Base-by-base conservation (phyloP, 1,140 invertebrate genomes). In the Drosophila biarmipes region DNA sequence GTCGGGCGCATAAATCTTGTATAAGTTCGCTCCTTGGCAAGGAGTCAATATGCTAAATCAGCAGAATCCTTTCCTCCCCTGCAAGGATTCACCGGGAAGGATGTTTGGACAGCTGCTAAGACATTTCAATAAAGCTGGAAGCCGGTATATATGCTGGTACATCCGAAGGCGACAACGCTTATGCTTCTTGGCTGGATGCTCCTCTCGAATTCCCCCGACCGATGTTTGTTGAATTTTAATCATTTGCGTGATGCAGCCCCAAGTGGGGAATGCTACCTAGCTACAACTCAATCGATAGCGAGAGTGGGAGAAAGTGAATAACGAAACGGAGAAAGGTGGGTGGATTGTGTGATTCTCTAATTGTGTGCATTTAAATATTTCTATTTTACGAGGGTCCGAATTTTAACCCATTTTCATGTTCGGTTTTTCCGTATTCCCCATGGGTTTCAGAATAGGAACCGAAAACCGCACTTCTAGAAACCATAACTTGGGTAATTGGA, bases 21-120 rank as follows among this genome's bases (percentile, higher is more conserved):
- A 90, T 90, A 90, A 90, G 79, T 90, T 79, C 53, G 62, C 73
- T 84, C 59, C 80, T 84, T 79, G 78, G 62, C 68, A 78, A 90
- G 81, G 81, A 90, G 87, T 90, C 87, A 90, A 90, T 90, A 90
- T 90, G 87, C 78, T 90, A 90, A 90, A 84, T 82, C 87, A 80
- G 76, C 81, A 84, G 76, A 73, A 73, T 74, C 58, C 74, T 67
- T 68, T 43, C 14, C 29, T 19, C 8, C 21, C 31, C 15, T 19
- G n/a, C 17, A 17, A 40, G 73, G 46, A 49, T 21, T 55, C 38
- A 10, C 40, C 43, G 45, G 29, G 49, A 31, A 29, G 56, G 17
- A 17, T 87, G 78, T 81, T 87, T 87, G 82, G 82, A 87, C 82
- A 86, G 82, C 82, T 86, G 82, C 82, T 78, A 66, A 86, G 82